Base-by-base conservation (phyloP, 2,113 vertebrate genomes). In the human region DNA sequence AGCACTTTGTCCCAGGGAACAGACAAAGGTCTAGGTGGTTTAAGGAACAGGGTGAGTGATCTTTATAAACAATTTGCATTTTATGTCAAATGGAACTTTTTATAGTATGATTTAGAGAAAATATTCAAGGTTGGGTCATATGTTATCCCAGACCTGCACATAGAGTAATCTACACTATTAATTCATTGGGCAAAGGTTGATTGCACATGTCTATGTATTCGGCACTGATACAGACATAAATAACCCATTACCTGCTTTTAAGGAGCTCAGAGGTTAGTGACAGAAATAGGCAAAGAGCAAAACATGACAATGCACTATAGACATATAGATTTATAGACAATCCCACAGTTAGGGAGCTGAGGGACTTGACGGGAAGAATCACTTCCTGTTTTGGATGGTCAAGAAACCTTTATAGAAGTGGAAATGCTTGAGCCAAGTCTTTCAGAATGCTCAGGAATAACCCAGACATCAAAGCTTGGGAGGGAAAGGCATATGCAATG, bases 11-110 rank as follows among this genome's bases (percentile, higher is more conserved):
- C 79, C 43, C 64, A 40, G 57, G n/a, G 13, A 75, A 23, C n/a
- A 59, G 35, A 50, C 38, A 45, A 90, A 93, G 81, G 76, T 82
- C 86, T 64, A 45, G 38, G 57, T 25, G 73, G 27, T 35, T 84
- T 70, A 91, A 82, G 83, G 70, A 70, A 76, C 6, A 50, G 57
- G 68, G 43, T 64, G 30, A 90, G 23, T 13, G 57, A 78, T 70
- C 78, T 92, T 92, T 57, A 90, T 57, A 89, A 97, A 90, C 50
- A 94, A 91, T 70, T 80, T 90, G 38, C 90, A 90, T 72, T 83
- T n/a, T 45, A 38, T 35, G 43, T 81, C 70, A 81, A 81, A 48
- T 20, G 90, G 32, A 92, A 88, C 76, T 55, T 89, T 86, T 96
- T 91, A 84, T 59, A 80, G 27, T 64, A 68, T 45, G 43, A 90